Percentiles rank a stretch among this genome's conserved stretches.
Conservation (phyloP, 2,113 vertebrate genomes). For the Rhombomys opimus region DNA sequence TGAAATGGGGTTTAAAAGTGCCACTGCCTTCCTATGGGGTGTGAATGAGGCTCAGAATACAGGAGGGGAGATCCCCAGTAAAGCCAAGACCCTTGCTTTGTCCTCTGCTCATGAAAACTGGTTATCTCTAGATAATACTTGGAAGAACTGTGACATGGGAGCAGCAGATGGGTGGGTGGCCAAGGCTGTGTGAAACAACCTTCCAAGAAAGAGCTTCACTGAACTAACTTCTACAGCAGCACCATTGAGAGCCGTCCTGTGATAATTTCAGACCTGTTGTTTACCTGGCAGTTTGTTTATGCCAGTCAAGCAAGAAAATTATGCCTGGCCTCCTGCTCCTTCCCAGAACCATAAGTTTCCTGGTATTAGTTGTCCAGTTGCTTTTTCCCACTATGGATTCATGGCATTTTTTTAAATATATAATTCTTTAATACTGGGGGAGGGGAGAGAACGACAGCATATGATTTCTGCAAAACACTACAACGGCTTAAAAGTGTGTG, state of each 20-base stretch:
- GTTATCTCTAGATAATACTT: slow-evolving; percentile 54
- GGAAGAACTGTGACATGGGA: slow-evolving; percentile 7
- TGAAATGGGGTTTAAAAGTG: slow-evolving; percentile 79
- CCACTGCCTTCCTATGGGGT: slow-evolving; percentile 46
- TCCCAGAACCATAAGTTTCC: slow-evolving; percentile 8
- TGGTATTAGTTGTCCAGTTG: neutral
- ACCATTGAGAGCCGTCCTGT: neutral
- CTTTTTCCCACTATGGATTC: neutral
- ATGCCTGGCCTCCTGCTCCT: neutral
- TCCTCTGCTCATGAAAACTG: neutral
- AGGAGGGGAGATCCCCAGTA: slow-evolving; percentile 37
- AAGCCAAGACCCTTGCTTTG: slow-evolving; percentile 48
- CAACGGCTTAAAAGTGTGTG: neutral
- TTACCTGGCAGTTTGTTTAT: slow-evolving; percentile 27
- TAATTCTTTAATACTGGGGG: neutral
- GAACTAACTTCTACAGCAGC: neutral
- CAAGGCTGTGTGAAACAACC: slow-evolving; percentile 42
- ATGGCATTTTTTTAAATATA: neutral
- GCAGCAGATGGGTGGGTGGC: slow-evolving; percentile 27
- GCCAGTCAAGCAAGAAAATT: slow-evolving; percentile 15
- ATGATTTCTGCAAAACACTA: neutral
- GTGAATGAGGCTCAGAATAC: slow-evolving; percentile 70
- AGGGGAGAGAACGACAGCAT: neutral
- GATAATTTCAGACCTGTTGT: slow-evolving; percentile 14
- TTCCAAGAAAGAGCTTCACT: slow-evolving; percentile 32